Percentiles rank a stretch among this genome's conserved stretches.
phyloP scores from a whole-genome alignment of 2,113 vertebrate genomes.

The Zosterops hypoxanthus region DNA sequence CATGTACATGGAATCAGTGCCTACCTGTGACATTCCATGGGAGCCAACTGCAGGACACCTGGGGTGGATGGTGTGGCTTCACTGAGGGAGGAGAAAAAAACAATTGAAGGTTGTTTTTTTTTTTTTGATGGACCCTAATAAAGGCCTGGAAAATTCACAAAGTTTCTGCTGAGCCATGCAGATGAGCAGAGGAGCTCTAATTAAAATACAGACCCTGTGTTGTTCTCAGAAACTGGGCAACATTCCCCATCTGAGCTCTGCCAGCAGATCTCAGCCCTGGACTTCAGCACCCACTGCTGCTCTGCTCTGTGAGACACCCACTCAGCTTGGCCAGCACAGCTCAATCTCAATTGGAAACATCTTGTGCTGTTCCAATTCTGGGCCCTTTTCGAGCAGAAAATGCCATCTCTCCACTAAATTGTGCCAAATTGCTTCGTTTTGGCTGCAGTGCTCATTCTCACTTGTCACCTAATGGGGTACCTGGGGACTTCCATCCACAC shows the following conservation, averaged over 20 bases:
- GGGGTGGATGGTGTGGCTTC: background rate
- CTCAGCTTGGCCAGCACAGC: background rate
- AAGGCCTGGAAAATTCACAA: background rate
- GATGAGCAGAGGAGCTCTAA: conserved; percentile 22
- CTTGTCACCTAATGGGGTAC: conserved; percentile 60
- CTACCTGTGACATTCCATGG: background rate
- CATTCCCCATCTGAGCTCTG: conserved; percentile 8
- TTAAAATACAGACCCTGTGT: conserved; percentile 14
- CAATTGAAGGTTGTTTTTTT: background rate
- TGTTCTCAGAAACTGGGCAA: conserved; percentile 32
- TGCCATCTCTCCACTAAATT: background rate
- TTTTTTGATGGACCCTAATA: background rate
- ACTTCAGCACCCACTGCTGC: conserved; percentile 11
- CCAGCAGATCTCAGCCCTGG: background rate
- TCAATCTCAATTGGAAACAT: background rate
- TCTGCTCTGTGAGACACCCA: background rate
- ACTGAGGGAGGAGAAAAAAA: background rate
- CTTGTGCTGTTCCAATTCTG: conserved; percentile 9
- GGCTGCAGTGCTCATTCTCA: conserved; percentile 49
- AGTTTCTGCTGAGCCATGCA: conserved; percentile 9
- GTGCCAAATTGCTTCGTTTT: conserved; percentile 51
- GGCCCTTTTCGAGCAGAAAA: background rate
- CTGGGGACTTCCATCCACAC: conserved; percentile 34
- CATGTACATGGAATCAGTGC: background rate
- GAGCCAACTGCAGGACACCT: background rate